Evolutionary conservation across 2,888 invertebrate species (phyloP).

Genomic region (Allygus modestus): DNA sequence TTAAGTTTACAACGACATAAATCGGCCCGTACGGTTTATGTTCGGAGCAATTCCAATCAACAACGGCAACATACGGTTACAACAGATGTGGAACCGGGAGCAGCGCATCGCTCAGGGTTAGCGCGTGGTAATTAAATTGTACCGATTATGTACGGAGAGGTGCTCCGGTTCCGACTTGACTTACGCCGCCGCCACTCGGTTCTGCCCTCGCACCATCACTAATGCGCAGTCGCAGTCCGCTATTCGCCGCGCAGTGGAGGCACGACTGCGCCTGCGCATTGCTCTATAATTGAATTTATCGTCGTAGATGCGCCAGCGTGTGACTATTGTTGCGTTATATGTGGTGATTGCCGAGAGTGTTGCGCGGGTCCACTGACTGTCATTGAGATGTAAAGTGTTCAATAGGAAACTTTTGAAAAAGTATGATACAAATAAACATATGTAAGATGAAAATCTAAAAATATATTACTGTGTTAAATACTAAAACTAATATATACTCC

Average conservation of each 20-base stretch:
- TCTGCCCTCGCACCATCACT: not conserved
- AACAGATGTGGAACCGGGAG: not conserved
- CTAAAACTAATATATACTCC: no score
- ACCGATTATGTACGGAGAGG: conserved; percentile 21
- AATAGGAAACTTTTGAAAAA: no score
- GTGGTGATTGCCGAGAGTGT: conserved; percentile 16
- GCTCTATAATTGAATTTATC: conserved; percentile 55
- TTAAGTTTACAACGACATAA: conserved; percentile 18
- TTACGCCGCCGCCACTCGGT: not conserved
- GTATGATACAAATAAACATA: no score
- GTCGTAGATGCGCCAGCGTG: not conserved
- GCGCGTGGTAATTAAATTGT: conserved; percentile 45
- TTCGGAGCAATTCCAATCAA: conserved; percentile 28
- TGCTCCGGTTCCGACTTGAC: conserved; percentile 3
- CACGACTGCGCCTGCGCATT: conserved; percentile 39
- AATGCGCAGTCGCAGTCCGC: not conserved
- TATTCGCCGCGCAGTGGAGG: not conserved
- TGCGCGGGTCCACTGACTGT: not conserved
- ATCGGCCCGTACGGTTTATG: conserved; percentile 15
- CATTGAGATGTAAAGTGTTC: not conserved
- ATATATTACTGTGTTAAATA: no score
- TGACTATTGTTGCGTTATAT: conserved; percentile 40
- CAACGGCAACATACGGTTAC: conserved; percentile 12
- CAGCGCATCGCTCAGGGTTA: not conserved
- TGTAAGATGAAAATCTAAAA: no score